Percentiles rank a stretch among this genome's conserved stretches.
phyloP scores from a whole-genome alignment of 2,888 invertebrate species.

The Ecliptopera silaceata region DNA sequence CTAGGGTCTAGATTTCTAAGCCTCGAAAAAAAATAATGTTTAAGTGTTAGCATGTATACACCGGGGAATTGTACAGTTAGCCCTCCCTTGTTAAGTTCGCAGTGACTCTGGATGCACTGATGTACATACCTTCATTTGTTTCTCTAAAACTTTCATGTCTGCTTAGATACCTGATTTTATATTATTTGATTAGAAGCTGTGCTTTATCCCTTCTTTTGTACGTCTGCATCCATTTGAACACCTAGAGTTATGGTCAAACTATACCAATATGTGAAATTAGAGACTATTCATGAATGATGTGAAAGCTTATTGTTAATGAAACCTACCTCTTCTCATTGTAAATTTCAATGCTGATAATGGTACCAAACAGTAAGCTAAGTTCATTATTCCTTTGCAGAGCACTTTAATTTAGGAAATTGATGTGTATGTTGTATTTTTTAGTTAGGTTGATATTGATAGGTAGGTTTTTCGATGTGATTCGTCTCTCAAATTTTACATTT shows the following conservation, averaged over 20 bases:
- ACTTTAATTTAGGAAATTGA: constrained; percentile 46
- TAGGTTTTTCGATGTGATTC: constrained; percentile 82
- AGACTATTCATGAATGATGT: constrained; percentile 69
- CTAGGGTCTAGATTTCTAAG: constrained; percentile 78
- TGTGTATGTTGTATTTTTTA: constrained; percentile 81
- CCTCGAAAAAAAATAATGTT: constrained; percentile 77
- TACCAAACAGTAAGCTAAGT: constrained; percentile 79
- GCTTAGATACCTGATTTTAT: constrained; percentile 53
- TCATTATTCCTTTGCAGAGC: constrained; percentile 49
- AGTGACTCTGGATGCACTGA: constrained; percentile 79
- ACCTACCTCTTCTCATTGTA: constrained; percentile 82
- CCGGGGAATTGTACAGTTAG: constrained; percentile 83
- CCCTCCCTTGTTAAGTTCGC: constrained; percentile 82
- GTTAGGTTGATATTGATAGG: constrained; percentile 79
- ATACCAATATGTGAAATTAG: constrained; percentile 77
- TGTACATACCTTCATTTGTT: constrained; percentile 64
- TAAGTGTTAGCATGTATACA: constrained; percentile 83
- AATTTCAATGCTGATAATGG: constrained; percentile 79
- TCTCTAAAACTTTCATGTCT: constrained; percentile 75
- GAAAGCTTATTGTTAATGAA: constrained; percentile 73
- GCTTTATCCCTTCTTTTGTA: constrained; percentile 66
- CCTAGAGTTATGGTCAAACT: constrained; percentile 72
- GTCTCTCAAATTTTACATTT: constrained; percentile 83
- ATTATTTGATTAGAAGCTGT: constrained; percentile 62
- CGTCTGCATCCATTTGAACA: constrained; percentile 60